Percentiles rank a stretch among this genome's conserved stretches.
Conservation (phyloP, 2,113 vertebrate species). For the Cercocebus atys region DNA sequence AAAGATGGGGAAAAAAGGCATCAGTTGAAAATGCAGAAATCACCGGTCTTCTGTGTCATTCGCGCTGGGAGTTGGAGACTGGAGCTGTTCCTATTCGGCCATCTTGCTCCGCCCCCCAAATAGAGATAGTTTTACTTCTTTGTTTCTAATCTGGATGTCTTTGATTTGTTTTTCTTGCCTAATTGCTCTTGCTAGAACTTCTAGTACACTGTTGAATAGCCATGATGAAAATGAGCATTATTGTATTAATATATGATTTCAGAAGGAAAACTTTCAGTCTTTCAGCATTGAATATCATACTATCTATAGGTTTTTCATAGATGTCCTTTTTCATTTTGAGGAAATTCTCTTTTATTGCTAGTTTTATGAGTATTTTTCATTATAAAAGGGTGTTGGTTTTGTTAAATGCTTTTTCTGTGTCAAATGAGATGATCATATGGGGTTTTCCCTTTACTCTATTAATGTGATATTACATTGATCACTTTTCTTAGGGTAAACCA, state of each 20-base stretch:
- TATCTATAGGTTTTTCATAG: background rate
- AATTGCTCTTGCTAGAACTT: background rate
- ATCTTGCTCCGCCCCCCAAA: background rate
- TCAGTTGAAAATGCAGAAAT: too few relatives aligned
- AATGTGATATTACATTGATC: background rate
- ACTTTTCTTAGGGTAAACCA: background rate
- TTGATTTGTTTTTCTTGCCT: background rate
- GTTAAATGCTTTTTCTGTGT: background rate
- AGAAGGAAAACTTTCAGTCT: background rate
- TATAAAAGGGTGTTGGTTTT: background rate
- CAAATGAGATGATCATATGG: background rate
- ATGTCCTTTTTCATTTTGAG: background rate
- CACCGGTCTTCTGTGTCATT: too few relatives aligned
- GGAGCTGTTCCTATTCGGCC: too few relatives aligned
- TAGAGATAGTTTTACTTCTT: background rate
- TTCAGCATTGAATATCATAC: background rate
- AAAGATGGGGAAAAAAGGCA: too few relatives aligned
- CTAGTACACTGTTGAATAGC: background rate
- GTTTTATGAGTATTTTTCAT: background rate
- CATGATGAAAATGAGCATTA: background rate
- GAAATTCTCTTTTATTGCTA: background rate
- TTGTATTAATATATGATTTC: background rate
- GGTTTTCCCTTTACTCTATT: background rate
- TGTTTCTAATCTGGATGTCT: background rate
- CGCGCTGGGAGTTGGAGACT: too few relatives aligned